Conservation (phyloP, 2,888 invertebrate genomes). For the Lamellibrachia columna region DNA sequence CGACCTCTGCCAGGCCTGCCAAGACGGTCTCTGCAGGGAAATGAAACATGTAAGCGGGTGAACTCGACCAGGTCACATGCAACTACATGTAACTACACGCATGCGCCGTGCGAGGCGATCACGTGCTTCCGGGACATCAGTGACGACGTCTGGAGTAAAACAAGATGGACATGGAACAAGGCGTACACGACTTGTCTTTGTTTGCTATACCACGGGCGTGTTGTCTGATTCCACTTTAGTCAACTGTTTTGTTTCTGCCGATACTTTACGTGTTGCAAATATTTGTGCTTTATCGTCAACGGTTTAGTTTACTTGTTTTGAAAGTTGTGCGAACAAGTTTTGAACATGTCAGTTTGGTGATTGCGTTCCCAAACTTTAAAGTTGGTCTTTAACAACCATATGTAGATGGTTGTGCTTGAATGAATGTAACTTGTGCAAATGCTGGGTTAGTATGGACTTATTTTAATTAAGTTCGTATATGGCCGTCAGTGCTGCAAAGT, state of each 20-base stretch:
- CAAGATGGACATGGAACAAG: background rate
- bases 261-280: background rate
- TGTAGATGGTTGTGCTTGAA: background rate
- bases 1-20: constrained; percentile 67
- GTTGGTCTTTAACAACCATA: background rate
- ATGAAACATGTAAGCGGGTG: background rate
- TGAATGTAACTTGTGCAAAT: background rate
- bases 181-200: background rate
- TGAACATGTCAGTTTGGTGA: background rate
- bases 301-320: constrained; percentile 1
- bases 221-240: background rate
- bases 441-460: background rate
- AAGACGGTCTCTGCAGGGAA: constrained; percentile 57
- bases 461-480: background rate
- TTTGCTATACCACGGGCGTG: background rate
- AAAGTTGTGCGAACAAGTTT: background rate
- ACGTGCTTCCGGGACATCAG: background rate
- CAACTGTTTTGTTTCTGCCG: background rate
- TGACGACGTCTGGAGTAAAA: background rate
- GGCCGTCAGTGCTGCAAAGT: background rate
- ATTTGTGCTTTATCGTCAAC: background rate
- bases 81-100: background rate
- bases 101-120: background rate
- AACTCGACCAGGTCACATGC: background rate
- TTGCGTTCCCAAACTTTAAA: background rate